These are phyloP conservation scores for Cairina moschata DNA, from an alignment of 2,113 vertebrate genomes.

Conservation along the genomic window DNA sequence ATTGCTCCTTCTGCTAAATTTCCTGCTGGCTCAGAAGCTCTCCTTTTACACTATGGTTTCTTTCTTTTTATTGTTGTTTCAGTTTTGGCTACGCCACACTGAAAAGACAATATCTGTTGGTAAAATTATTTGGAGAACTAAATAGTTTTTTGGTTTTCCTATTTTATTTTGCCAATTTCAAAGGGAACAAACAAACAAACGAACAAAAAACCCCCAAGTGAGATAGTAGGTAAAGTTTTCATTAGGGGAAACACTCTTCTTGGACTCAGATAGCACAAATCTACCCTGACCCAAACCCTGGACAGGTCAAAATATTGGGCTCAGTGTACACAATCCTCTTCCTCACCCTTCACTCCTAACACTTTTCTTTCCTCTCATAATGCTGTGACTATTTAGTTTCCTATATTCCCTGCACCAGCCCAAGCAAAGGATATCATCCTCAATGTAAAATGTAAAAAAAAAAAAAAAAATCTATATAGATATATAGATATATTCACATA, in stretches of 20 bases:
- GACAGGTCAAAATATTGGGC: accelerated
- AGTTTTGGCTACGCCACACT: background rate
- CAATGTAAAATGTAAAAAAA: background rate
- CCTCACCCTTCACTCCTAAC: background rate
- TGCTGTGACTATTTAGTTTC: background rate
- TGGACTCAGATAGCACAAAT: background rate
- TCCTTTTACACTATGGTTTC: background rate
- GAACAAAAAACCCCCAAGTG: background rate
- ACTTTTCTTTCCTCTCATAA: background rate
- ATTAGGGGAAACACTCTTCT: accelerated
- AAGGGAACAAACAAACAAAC: no score
- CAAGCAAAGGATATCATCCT: background rate
- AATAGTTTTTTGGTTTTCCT: background rate
- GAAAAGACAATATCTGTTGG: background rate
- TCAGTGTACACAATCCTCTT: background rate
- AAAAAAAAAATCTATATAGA: no score
- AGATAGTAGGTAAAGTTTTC: background rate
- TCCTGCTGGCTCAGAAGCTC: background rate
- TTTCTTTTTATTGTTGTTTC: background rate
- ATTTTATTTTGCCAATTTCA: background rate
- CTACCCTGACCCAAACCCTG: background rate
- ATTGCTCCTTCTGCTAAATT: background rate
- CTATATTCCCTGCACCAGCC: background rate
- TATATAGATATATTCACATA: no score
- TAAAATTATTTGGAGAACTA: background rate